These are phyloP conservation scores for Aradophagus sp. DNA, from an alignment of 1,140 invertebrate species.

Conservation along the genomic window DNA sequence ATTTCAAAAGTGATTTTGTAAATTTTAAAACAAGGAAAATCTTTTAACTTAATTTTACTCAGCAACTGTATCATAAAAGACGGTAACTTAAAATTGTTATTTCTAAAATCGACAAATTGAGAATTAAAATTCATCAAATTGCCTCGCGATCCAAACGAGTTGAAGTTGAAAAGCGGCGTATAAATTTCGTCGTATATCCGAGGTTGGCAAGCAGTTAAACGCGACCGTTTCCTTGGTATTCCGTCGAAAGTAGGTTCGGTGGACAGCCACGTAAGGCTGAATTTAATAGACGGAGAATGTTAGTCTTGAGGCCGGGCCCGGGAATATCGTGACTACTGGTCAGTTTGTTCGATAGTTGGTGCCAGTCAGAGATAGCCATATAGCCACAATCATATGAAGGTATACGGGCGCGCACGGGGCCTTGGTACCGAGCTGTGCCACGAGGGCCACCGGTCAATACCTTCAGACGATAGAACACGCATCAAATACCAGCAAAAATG, in stretches of 20 bases:
- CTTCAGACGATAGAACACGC: constrained; percentile 67
- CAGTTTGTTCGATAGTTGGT: constrained; percentile 77
- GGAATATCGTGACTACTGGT: constrained; percentile 75
- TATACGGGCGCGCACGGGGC: constrained; percentile 62
- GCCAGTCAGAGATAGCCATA: constrained; percentile 73
- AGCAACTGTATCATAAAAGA: too few relatives aligned
- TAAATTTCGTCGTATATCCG: too few relatives aligned
- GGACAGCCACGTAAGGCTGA: constrained; percentile 37
- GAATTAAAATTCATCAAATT: too few relatives aligned
- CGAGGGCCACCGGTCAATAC: constrained; percentile 76
- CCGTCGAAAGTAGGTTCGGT: constrained; percentile 15
- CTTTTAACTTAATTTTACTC: too few relatives aligned
- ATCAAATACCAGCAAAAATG: constrained; percentile 53
- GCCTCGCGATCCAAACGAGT: too few relatives aligned
- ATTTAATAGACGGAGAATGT: constrained; percentile 34
- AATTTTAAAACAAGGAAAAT: too few relatives aligned
- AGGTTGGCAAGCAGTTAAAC: too few relatives aligned
- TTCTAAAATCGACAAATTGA: too few relatives aligned
- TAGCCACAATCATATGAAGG: constrained; percentile 60
- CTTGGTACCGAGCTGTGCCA: constrained; percentile 74
- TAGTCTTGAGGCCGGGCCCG: constrained; percentile 34
- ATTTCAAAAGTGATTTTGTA: too few relatives aligned
- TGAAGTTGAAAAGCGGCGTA: too few relatives aligned
- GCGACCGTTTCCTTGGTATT: constrained; percentile 13
- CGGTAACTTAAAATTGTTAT: too few relatives aligned